These are phyloP conservation scores for Eilema caniola DNA, from an alignment of 2,888 invertebrate genomes.

Conservation along the genomic window DNA sequence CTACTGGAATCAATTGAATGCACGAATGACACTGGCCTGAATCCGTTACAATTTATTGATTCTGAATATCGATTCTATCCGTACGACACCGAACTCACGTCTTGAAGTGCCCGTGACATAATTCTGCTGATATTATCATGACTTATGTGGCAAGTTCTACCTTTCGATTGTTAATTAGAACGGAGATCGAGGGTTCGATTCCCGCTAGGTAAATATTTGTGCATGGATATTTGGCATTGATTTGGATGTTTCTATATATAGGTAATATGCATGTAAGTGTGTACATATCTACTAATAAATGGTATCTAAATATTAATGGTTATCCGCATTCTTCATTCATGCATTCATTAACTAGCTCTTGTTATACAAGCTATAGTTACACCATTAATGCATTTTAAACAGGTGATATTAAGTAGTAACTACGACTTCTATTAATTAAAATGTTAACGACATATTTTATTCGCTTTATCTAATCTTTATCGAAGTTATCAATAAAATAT, in stretches of 20 bases:
- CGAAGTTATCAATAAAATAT: background rate
- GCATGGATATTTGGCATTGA: background rate
- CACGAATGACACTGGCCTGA: background rate
- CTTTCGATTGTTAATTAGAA: no score
- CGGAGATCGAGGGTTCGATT: background rate
- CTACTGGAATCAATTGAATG: background rate
- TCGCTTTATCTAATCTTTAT: background rate
- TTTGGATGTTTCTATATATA: background rate
- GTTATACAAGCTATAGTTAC: no score
- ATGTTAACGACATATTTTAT: conserved; percentile 1
- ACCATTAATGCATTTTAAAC: background rate
- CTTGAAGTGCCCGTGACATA: background rate
- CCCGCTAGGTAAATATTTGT: background rate
- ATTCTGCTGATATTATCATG: background rate
- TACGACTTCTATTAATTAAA: background rate
- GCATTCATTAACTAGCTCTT: no score
- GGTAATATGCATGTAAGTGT: background rate
- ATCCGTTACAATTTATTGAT: background rate
- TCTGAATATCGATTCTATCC: background rate
- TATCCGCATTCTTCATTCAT: no score
- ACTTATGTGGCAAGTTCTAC: no score
- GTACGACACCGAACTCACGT: no score
- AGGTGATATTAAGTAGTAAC: background rate
- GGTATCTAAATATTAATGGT: no score
- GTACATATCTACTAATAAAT: no score